These are phyloP conservation scores for Paragorgia papillata DNA, from an alignment of 92 coral and sea anemone genomes.

Conservation along the genomic window DNA sequence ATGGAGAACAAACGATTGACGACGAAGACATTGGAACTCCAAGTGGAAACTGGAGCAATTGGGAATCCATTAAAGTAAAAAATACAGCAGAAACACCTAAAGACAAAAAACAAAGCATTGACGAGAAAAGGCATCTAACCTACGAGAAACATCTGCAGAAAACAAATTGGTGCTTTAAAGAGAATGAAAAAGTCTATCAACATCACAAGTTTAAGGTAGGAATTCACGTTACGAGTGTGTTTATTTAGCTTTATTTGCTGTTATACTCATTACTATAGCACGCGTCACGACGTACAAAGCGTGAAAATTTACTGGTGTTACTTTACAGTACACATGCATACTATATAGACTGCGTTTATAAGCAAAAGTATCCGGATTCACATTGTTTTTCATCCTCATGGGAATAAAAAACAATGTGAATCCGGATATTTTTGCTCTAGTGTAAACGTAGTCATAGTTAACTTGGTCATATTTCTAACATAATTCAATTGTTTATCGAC, in stretches of 20 bases:
- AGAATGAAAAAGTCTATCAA: not conserved
- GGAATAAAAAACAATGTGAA: too few relatives aligned
- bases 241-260: not conserved
- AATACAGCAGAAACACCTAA: not conserved
- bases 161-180: slow-evolving; percentile 44
- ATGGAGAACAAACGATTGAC: not conserved
- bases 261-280: too few relatives aligned
- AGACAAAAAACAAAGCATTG: not conserved
- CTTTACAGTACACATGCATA: too few relatives aligned
- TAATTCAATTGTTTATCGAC: too few relatives aligned
- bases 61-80: not conserved
- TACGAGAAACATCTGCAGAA: slow-evolving; percentile 8
- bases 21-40: not conserved
- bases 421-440: too few relatives aligned
- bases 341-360: too few relatives aligned
- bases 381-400: too few relatives aligned
- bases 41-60: not conserved
- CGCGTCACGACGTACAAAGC: too few relatives aligned
- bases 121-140: slow-evolving; percentile 1
- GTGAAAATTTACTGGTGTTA: not conserved
- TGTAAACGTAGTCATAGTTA: too few relatives aligned
- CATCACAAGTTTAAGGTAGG: slow-evolving; percentile 29
- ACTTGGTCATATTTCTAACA: too few relatives aligned
- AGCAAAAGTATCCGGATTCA: not conserved
- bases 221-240: not conserved